Conservation (phyloP, 2,888 invertebrate species). For the Pammene aurita region DNA sequence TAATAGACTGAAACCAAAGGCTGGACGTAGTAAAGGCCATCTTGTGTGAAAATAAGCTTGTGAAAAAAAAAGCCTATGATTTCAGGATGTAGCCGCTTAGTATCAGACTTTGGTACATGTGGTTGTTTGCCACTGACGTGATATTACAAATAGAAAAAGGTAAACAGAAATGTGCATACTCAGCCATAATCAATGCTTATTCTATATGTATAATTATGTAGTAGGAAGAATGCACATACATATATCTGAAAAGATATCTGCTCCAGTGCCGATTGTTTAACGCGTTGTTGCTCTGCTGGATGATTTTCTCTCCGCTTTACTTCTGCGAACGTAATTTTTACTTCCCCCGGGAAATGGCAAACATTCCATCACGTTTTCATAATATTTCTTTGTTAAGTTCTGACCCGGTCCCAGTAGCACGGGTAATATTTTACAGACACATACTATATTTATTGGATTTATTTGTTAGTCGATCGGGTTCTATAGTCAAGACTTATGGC, state of each 20-base stretch:
- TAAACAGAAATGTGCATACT: too few species aligned
- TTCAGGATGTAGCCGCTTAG: too few species aligned
- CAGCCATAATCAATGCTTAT: neutral
- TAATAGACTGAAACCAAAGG: too few species aligned
- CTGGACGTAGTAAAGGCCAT: too few species aligned
- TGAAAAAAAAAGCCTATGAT: too few species aligned
- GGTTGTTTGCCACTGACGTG: too few species aligned
- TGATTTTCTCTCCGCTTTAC: constrained; percentile 20
- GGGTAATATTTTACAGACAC: constrained; percentile 17
- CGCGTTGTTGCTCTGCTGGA: constrained; percentile 12
- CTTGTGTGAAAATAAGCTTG: too few species aligned
- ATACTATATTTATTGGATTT: constrained; percentile 17
- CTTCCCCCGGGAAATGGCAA: constrained; percentile 22
- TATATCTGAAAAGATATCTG: neutral
- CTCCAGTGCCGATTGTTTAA: constrained; percentile 10
- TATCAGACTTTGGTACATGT: too few species aligned
- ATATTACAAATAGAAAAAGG: too few species aligned
- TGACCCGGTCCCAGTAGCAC: constrained; percentile 4
- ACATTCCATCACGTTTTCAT: constrained; percentile 24
- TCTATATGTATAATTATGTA: neutral
- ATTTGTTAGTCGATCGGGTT: neutral
- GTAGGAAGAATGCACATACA: neutral
- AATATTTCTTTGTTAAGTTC: constrained; percentile 32
- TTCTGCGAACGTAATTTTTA: constrained; percentile 21
- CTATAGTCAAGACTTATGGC: neutral